Conservation (phyloP, 35 echinoderm and acorn worm species). For the Apostichopus japonicus region DNA sequence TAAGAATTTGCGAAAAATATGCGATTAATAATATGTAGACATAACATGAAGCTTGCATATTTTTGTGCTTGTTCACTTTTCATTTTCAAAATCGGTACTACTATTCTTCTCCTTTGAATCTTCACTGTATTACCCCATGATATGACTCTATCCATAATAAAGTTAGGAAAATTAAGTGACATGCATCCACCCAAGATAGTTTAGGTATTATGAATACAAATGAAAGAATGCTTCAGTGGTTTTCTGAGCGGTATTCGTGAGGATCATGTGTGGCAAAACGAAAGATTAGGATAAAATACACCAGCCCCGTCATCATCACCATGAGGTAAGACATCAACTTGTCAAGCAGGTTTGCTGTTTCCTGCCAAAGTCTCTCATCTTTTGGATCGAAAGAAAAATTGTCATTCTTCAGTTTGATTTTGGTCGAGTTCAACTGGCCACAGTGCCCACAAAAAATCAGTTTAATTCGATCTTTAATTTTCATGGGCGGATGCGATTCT, state of each 20-base stretch:
- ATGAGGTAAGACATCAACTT: slow-evolving; percentile 36
- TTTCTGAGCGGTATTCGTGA: background rate
- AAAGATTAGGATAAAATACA: slow-evolving; percentile 13
- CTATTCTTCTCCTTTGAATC: too few relatives aligned
- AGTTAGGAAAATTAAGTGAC: too few relatives aligned
- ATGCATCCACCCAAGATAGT: too few relatives aligned
- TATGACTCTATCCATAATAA: too few relatives aligned
- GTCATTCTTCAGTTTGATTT: slow-evolving; percentile 22
- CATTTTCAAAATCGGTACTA: too few relatives aligned
- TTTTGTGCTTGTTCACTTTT: too few relatives aligned
- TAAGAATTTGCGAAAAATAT: too few relatives aligned
- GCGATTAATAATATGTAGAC: too few relatives aligned
- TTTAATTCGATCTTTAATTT: background rate
- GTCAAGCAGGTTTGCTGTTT: background rate
- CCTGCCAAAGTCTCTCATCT: slow-evolving; percentile 31
- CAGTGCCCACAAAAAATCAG: slow-evolving; percentile 41
- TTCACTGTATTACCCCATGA: too few relatives aligned
- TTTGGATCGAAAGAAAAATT: slow-evolving; percentile 23
- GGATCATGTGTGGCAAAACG: slow-evolving; percentile 9
- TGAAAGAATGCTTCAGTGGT: background rate
- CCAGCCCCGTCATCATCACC: slow-evolving; percentile 15
- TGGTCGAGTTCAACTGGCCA: slow-evolving; percentile 26
- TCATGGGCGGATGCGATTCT: background rate
- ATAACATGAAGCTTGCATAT: too few relatives aligned
- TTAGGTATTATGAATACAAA: too few relatives aligned